Evolutionary conservation across 2,113 vertebrate species (phyloP), one percentile per base, ranked within the genome.

Genomic region (Elaphurus davidianus): DNA sequence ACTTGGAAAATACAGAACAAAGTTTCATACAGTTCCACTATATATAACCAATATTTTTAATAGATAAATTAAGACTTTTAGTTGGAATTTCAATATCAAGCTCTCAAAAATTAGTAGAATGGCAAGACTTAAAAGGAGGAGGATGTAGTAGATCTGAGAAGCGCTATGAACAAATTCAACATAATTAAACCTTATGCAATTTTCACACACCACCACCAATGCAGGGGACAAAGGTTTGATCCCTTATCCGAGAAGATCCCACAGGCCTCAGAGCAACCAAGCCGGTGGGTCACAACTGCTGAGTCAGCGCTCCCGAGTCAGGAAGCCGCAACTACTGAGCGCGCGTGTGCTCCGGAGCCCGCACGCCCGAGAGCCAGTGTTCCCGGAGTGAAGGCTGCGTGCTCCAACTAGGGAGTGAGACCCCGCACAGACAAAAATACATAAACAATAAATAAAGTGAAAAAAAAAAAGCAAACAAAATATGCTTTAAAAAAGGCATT

Each of bases 341-440:
- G 2, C 11, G 0, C 0, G 3, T 7, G n/a, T 19, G 0, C 21
- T 3, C 0, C 5, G 10, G n/a, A 1, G 36, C 67, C 5, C 21
- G 2, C 67, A 1, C 6, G 36, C 67, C n/a, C 10, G 1, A 0
- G 2, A 23, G n/a, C n/a, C 67, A 11, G n/a, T 1, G n/a, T 23
- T 36, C 67, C 17, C 23, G n/a, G 19, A 71, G 10, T 23, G 67
- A 71, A 23, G 67, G n/a, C 67, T 23, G 19, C 19, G 0, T 3
- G 11, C 33, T 4, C 0, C n/a, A 17, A 10, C 33, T 5, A 11
- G 64, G 19, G 64, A 36, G n/a, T 6, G 5, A 40, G n/a, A 23
- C 67, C n/a, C n/a, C 23, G n/a, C 67, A 12, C 67, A 23, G 67
- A 25, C 67, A 13, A 25, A 43, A 43, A 74, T 2, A 7, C 19